A percentile compares a stretch with the other conserved stretches of the same genome.
phyloP scores from a whole-genome alignment of 2,888 invertebrate genomes.

The Pyrrhia umbra region DNA sequence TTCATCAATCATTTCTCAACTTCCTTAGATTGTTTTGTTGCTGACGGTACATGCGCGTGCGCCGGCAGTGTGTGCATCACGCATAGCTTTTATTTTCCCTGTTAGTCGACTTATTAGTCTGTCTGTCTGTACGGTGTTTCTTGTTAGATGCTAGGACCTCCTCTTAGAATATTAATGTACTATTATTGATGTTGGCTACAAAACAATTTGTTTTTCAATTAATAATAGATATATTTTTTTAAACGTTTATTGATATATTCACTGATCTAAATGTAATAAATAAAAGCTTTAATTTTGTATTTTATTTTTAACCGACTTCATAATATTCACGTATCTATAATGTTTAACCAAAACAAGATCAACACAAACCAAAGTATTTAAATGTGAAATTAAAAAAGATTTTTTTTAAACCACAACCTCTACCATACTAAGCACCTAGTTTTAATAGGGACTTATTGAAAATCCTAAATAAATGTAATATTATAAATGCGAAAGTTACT shows the following conservation, averaged over 20 bases:
- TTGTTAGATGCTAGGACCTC: conserved; percentile 67
- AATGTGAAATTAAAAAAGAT: conserved; percentile 40
- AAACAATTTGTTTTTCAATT: conserved; percentile 24
- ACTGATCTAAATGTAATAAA: too few species aligned
- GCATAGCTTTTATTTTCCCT: conserved; percentile 84
- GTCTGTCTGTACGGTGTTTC: conserved; percentile 55
- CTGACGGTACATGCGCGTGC: conserved; percentile 77
- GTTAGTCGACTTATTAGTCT: conserved; percentile 83
- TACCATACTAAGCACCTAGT: conserved; percentile 35
- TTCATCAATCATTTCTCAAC: background rate
- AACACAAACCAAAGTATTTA: conserved; percentile 24
- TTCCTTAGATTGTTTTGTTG: conserved; percentile 54
- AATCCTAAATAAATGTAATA: too few species aligned
- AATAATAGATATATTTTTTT: too few species aligned
- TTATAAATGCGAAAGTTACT: too few species aligned
- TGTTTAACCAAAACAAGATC: background rate
- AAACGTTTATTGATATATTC: too few species aligned
- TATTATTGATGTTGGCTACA: conserved; percentile 34
- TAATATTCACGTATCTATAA: background rate
- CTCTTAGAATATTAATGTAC: conserved; percentile 56
- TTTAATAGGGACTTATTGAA: too few species aligned
- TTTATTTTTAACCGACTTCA: too few species aligned
- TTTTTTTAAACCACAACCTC: conserved; percentile 47
- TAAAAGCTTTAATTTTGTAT: too few species aligned
- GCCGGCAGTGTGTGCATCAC: conserved; percentile 80